Evolutionary conservation across 1,140 invertebrate species (phyloP), one percentile per base, ranked within the genome.

Genomic region (Brachionus angularis): DNA sequence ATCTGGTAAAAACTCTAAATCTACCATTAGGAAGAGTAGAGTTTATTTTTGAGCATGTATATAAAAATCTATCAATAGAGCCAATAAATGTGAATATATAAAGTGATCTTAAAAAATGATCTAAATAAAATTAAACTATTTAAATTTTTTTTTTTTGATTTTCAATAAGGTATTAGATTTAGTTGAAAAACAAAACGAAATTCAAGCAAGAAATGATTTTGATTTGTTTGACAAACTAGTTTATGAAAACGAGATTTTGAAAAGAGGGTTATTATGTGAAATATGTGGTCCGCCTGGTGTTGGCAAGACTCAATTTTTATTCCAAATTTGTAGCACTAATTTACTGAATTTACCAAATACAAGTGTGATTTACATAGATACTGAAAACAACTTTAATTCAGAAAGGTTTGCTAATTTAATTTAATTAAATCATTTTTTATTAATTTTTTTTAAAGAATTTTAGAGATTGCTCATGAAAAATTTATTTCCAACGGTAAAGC

Each of bases 351-450:
- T 14, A 14, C 33, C 53, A 3, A 21, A 58, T 18, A 39, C 53
- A 27, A 58, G 53, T 23, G 25, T 42, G 14, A 58, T 58, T 39
- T 58, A 58, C 18, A 58, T 58, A 4, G 53, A 58, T 39, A 58
- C 53, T 5, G 53, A 58, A 39, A 58, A 58, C 27, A 58, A 58
- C 39, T 58, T 58, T 39, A 58, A 23, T n/a, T 29, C 53, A 25
- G 36, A 58, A 39, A 36, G 53, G 53, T 58, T 5, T 7, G 16
- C 10, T 42, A 7, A 42, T 42, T 29, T 29, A 29, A 3, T 53
- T 53, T 14, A n/a, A n/a, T 16, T 53, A 29, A 53, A 16, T 29
- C 27, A 53, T 29, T 31, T 31, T 47, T 47, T 47, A 23, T 50
- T 27, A 5, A 2, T 25, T 31, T 23, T 31, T 21, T 5, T 53